Percentiles rank a stretch among this genome's conserved stretches.
These are phyloP conservation scores for Channa maculata DNA, from an alignment of 2,113 vertebrate species.

Conservation along the genomic window DNA sequence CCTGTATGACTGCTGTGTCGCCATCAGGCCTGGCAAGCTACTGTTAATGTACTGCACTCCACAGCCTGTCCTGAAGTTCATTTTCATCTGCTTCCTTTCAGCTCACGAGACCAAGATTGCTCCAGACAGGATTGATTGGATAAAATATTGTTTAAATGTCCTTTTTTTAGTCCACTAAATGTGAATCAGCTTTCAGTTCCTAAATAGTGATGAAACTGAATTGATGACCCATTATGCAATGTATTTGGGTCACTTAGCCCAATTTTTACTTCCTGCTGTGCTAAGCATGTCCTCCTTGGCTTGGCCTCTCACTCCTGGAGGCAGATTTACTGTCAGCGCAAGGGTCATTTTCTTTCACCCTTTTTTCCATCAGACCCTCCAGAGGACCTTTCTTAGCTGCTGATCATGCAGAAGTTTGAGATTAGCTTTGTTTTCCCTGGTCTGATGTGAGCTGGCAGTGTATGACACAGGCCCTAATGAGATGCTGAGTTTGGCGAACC, in stretches of 20 bases:
- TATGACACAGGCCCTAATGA: conserved; percentile 66
- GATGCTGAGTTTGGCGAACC: conserved; percentile 60
- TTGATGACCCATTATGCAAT: not conserved
- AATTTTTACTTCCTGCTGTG: conserved; percentile 19
- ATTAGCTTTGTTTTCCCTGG: conserved; percentile 62
- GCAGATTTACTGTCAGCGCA: conserved; percentile 41
- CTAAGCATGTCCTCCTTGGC: conserved; percentile 40
- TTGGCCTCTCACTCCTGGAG: conserved; percentile 44
- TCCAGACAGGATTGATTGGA: conserved; percentile 19
- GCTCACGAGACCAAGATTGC: not conserved
- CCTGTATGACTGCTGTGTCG: conserved; percentile 44
- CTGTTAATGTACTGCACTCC: not conserved
- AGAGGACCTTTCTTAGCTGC: conserved; percentile 55
- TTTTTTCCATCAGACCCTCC: conserved; percentile 56
- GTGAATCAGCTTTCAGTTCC: not conserved
- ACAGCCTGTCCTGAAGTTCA: conserved; percentile 5
- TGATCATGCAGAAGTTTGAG: conserved; percentile 42
- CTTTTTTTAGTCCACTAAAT: no score
- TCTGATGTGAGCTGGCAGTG: conserved; percentile 66
- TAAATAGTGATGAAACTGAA: no score
- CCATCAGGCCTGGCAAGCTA: conserved; percentile 13
- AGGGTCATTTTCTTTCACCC: conserved; percentile 43
- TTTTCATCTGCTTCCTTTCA: conserved; percentile 43
- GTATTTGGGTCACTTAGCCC: conserved; percentile 7
- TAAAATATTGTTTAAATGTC: conserved; percentile 5